Percentiles rank a stretch among this genome's conserved stretches.
phyloP scores from a whole-genome alignment of 2,113 vertebrate genomes.

The Pogona vitticeps region DNA sequence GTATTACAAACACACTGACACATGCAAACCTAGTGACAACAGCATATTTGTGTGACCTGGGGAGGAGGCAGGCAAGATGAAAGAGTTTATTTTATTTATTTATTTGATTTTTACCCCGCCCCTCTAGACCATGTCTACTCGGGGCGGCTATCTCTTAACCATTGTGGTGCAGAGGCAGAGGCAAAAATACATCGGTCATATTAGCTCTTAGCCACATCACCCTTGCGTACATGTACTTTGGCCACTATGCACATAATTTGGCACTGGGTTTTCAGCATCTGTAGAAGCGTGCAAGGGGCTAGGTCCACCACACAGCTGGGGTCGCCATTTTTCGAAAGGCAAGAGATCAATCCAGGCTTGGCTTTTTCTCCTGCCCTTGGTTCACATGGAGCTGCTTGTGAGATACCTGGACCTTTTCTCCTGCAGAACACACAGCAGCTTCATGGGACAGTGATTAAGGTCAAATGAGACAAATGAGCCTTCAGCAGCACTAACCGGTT shows the following conservation, averaged over 20 bases:
- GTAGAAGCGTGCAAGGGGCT: not conserved
- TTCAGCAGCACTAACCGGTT: too few relatives aligned
- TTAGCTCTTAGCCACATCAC: not conserved
- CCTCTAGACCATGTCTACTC: too few relatives aligned
- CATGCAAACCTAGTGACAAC: conserved; percentile 12
- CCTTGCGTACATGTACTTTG: not conserved
- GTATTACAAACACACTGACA: conserved; percentile 29
- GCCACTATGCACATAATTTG: not conserved
- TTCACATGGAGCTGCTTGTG: not conserved
- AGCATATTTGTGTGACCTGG: not conserved
- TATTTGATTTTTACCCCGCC: too few relatives aligned
- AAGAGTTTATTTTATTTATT: too few relatives aligned
- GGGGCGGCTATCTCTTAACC: not conserved
- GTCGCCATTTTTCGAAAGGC: not conserved
- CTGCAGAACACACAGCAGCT: not conserved
- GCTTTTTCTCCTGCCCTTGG: not conserved
- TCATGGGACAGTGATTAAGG: not conserved
- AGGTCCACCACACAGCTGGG: too few relatives aligned
- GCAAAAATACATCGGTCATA: not conserved
- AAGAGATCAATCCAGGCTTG: not conserved
- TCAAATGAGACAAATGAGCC: too few relatives aligned
- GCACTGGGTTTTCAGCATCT: not conserved
- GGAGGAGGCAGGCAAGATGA: not conserved
- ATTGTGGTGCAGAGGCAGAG: not conserved
- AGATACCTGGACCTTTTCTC: not conserved